Evolutionary conservation across 2,888 invertebrate genomes (phyloP).

Genomic region (Drosophila kanekoi): DNA sequence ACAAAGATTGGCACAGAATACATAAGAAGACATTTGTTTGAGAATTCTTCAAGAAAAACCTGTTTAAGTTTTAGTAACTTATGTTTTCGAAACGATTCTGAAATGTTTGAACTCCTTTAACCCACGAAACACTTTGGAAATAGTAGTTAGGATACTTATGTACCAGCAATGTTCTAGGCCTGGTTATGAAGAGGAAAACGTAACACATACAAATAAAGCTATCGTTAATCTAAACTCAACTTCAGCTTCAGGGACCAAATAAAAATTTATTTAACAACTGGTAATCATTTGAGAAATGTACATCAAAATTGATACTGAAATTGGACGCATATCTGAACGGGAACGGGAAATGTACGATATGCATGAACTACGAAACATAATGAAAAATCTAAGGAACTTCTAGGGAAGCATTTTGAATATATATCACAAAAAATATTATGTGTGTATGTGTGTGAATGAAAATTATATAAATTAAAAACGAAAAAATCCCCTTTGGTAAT

Average conservation of each 20-base stretch:
- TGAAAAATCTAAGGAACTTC: constrained; percentile 41
- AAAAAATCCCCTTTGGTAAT: constrained; percentile 54
- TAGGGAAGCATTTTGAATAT: constrained; percentile 57
- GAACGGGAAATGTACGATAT: constrained; percentile 34
- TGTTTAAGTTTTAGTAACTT: neutral
- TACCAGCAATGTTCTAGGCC: constrained; percentile 45
- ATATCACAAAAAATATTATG: constrained; percentile 33
- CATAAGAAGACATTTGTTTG: constrained; percentile 24
- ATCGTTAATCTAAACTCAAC: constrained; percentile 78
- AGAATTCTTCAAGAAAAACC: constrained; percentile 6
- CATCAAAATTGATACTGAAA: constrained; percentile 38
- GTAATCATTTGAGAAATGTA: constrained; percentile 42
- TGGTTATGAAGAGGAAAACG: constrained; percentile 51
- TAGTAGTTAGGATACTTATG: constrained; percentile 28
- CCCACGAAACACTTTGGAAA: constrained; percentile 67
- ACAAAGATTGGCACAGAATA: constrained; percentile 49
- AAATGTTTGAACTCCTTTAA: constrained; percentile 31
- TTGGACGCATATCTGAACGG: constrained; percentile 54
- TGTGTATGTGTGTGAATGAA: constrained; percentile 33
- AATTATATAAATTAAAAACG: constrained; percentile 28
- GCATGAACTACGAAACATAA: constrained; percentile 38
- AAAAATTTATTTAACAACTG: constrained; percentile 53
- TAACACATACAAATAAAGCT: constrained; percentile 62
- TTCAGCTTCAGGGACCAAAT: constrained; percentile 84
- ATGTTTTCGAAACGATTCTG: constrained; percentile 17